phyloP scores from a whole-genome alignment of 2,888 invertebrate species.

The Octodonta nipae region DNA sequence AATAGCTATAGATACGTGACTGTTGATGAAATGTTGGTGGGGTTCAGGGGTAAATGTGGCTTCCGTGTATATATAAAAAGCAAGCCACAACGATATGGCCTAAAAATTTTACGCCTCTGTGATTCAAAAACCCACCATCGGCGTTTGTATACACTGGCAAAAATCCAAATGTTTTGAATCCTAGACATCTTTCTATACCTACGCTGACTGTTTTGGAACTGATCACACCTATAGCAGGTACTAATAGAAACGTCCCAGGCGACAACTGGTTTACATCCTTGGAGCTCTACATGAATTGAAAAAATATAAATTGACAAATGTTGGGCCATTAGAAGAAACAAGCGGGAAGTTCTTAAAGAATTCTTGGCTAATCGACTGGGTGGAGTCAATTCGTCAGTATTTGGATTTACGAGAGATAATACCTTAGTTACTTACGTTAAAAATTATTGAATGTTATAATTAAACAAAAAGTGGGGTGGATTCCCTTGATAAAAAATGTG shows the following conservation, averaged over 20 bases:
- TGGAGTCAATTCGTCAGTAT: background rate
- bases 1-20: no score
- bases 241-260: background rate
- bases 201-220: no score
- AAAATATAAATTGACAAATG: no score
- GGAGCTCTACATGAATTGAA: no score
- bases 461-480: slow-evolving; percentile 3
- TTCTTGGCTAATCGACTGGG: background rate
- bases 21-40: no score
- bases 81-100: no score
- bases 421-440: background rate
- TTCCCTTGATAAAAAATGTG: slow-evolving; percentile 2
- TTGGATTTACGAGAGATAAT: background rate
- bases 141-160: background rate
- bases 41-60: no score
- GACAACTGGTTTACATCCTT: no score
- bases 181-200: background rate
- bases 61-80: no score
- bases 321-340: no score
- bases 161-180: background rate
- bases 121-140: background rate
- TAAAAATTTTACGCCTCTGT: slow-evolving; percentile 2
- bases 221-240: background rate
- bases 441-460: slow-evolving; percentile 2
- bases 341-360: no score